Evolutionary conservation across 2,797 vertebrate genomes (phyloP).

Genomic region (Threskiornis aethiopicus): DNA sequence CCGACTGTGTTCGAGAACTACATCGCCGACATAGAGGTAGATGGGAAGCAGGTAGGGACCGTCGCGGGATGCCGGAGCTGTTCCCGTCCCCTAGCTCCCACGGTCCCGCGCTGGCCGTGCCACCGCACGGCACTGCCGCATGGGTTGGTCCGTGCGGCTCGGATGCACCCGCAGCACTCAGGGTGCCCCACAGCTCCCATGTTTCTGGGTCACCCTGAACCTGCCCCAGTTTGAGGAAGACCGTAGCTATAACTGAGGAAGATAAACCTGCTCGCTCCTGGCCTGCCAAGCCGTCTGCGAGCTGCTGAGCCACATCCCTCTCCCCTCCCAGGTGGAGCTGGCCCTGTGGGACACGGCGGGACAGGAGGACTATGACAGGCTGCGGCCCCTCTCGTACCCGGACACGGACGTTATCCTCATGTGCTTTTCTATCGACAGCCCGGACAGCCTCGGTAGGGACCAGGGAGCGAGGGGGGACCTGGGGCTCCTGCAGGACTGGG

Average conservation of each 20-base stretch:
- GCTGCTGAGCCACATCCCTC: not conserved
- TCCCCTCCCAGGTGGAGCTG: constrained; percentile 88
- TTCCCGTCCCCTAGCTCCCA: rapidly evolving
- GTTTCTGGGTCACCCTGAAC: not conserved
- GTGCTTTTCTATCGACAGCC: constrained; percentile 98
- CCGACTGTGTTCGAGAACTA: constrained; percentile 99
- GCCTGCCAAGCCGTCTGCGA: not conserved
- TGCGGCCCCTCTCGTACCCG: constrained; percentile 94
- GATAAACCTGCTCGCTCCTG: not conserved
- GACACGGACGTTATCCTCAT: constrained; percentile 98
- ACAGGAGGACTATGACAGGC: constrained; percentile 95
- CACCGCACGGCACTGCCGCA: rapidly evolving
- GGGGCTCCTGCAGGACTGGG: not conserved
- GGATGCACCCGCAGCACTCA: rapidly evolving
- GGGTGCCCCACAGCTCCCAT: rapidly evolving
- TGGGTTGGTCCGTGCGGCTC: rapidly evolving
- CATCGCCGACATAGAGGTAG: constrained; percentile 97
- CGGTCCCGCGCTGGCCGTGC: rapidly evolving
- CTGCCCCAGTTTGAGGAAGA: not conserved
- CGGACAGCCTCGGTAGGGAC: constrained; percentile 90
- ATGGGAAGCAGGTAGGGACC: constrained; percentile 88
- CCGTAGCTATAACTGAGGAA: rapidly evolving
- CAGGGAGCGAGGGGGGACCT: rapidly evolving
- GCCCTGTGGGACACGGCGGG: constrained; percentile 97
- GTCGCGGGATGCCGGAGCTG: rapidly evolving